Percentiles rank a stretch among this genome's conserved stretches.
Evolutionary conservation across 2,113 vertebrate genomes (phyloP).

Genomic region (Accipiter virgatus): DNA sequence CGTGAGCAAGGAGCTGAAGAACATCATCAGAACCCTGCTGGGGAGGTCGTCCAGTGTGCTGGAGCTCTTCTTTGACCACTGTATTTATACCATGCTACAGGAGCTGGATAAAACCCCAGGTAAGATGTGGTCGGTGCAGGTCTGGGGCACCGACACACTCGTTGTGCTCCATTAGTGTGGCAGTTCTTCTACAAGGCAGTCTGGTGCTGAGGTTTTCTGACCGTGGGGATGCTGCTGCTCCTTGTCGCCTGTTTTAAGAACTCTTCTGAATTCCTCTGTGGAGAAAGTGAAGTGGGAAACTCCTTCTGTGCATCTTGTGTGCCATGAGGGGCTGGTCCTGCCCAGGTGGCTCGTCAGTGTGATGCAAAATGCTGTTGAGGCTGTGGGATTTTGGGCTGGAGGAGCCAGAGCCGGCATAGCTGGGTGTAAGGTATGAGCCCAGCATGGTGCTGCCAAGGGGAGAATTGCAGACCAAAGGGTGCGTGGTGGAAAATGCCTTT

Average conservation of each 20-base stretch:
- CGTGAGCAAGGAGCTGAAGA: conserved; percentile 82
- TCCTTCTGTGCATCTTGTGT: fast-evolving
- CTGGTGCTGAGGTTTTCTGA: background rate
- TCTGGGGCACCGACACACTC: fast-evolving
- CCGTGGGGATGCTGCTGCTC: fast-evolving
- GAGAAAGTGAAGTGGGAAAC: background rate
- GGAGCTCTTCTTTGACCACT: conserved; percentile 92
- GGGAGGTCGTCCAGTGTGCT: conserved; percentile 67
- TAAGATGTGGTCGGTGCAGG: background rate
- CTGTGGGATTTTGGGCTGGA: background rate
- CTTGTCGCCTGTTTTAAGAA: fast-evolving
- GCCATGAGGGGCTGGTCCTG: background rate
- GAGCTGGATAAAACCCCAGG: conserved; percentile 88
- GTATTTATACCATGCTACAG: conserved; percentile 89
- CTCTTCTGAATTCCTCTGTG: background rate
- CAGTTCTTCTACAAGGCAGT: too few relatives aligned
- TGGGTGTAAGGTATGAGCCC: background rate
- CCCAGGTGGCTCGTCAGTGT: fast-evolving
- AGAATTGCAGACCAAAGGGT: background rate
- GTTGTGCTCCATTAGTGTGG: fast-evolving
- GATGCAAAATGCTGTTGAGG: background rate
- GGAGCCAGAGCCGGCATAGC: background rate
- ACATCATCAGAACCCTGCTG: conserved; percentile 81
- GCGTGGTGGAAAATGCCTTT: background rate
- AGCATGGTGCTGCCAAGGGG: background rate